Conservation (phyloP, 2,113 vertebrate species). For the Anarrhichthys ocellatus region DNA sequence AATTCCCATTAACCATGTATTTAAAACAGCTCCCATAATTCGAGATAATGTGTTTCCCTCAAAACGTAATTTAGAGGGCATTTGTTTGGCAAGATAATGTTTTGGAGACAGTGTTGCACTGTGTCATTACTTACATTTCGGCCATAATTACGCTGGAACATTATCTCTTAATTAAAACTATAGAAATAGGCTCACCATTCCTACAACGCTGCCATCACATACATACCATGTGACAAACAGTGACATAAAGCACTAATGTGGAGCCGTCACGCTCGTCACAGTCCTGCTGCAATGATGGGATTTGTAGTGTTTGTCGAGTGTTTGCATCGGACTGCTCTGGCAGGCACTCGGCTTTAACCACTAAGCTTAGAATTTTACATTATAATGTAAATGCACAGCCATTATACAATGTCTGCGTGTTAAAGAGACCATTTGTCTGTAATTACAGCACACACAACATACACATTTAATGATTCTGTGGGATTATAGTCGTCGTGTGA, state of each 20-base stretch:
- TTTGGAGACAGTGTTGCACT: not conserved
- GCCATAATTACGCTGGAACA: not conserved
- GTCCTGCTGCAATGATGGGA: not conserved
- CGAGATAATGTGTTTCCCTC: not conserved
- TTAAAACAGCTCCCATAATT: not conserved
- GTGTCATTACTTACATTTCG: not conserved
- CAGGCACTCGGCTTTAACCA: not conserved
- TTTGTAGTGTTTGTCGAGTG: not conserved
- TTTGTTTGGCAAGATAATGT: not conserved
- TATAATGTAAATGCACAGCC: constrained; percentile 13
- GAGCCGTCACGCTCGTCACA: too few relatives aligned
- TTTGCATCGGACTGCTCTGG: not conserved
- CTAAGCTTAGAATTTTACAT: not conserved
- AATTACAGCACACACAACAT: not conserved
- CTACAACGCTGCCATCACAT: not conserved
- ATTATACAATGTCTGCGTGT: not conserved
- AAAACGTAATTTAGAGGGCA: too few relatives aligned
- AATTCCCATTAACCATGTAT: not conserved
- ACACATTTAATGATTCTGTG: not conserved
- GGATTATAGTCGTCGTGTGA: not conserved
- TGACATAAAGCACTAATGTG: too few relatives aligned
- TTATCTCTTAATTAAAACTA: not conserved
- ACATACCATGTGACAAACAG: not conserved
- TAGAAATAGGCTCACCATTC: not conserved
- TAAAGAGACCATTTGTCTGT: not conserved